phyloP scores from a whole-genome alignment of 2,113 vertebrate genomes.

The Alligator mississippiensis region DNA sequence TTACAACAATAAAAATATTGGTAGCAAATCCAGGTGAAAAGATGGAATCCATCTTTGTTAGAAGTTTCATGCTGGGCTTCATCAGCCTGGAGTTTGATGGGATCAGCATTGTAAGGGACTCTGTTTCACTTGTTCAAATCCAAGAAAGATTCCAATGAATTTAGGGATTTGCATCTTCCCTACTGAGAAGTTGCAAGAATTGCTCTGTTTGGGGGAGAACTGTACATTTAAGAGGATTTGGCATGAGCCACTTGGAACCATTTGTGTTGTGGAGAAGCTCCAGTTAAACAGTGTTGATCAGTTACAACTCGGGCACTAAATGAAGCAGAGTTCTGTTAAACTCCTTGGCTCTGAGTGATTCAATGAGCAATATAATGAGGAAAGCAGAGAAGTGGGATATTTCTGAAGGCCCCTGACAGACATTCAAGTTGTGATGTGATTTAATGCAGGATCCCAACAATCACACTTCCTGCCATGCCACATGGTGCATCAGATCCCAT shows the following conservation, averaged over 20 bases:
- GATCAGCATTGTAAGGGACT: background rate
- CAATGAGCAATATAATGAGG: background rate
- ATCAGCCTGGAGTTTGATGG: background rate
- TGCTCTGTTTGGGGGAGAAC: too few species aligned
- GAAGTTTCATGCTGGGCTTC: background rate
- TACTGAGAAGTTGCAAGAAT: background rate
- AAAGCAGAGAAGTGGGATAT: background rate
- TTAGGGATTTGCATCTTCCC: background rate
- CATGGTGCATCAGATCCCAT: too few species aligned
- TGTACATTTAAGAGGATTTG: background rate
- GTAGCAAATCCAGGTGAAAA: background rate
- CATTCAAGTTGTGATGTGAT: too few species aligned
- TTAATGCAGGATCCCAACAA: too few species aligned
- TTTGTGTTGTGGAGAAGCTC: background rate
- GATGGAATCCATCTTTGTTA: background rate
- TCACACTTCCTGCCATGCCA: too few species aligned
- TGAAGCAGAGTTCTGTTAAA: background rate
- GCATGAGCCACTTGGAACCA: background rate
- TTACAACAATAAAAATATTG: background rate
- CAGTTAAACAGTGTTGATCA: fast-evolving
- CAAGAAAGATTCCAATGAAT: background rate
- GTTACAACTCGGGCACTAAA: background rate
- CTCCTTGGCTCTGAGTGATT: background rate
- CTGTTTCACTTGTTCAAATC: background rate
- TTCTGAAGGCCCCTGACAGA: background rate